Conservation (phyloP, 2,888 invertebrate species). For the Miltochrista miniata region DNA sequence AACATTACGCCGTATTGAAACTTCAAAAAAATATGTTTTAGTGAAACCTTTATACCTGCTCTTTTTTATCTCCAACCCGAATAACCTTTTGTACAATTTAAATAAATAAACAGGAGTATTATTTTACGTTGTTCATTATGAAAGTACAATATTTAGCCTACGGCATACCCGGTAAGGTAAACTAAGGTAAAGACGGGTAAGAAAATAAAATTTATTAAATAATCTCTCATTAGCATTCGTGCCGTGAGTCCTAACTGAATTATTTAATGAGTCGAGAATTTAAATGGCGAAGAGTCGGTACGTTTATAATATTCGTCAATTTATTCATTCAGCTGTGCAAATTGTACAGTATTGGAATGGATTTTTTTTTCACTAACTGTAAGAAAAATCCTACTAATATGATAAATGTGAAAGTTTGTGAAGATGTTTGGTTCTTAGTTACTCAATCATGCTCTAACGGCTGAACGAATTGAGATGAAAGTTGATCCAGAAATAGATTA, state of each 20-base stretch:
- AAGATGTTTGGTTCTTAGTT: too few species aligned
- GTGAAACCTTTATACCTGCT: neutral
- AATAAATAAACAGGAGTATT: neutral
- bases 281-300: neutral
- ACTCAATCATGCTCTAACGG: too few species aligned
- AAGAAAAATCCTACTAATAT: too few species aligned
- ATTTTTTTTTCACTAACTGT: too few species aligned
- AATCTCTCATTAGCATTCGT: conserved; percentile 16
- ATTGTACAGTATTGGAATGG: neutral
- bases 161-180: neutral
- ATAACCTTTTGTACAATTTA: neutral
- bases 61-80: too few species aligned
- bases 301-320: conserved; percentile 3
- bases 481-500: too few species aligned
- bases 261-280: conserved; percentile 9
- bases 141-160: neutral
- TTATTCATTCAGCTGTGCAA: neutral
- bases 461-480: too few species aligned
- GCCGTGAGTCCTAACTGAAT: neutral
- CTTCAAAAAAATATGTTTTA: neutral
- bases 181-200: too few species aligned
- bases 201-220: conserved; percentile 15
- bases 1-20: too few species aligned
- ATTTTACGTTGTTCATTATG: neutral
- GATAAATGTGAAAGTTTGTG: too few species aligned